Conservation (phyloP, 2,113 vertebrate genomes). For the Triplophysa tibetana region DNA sequence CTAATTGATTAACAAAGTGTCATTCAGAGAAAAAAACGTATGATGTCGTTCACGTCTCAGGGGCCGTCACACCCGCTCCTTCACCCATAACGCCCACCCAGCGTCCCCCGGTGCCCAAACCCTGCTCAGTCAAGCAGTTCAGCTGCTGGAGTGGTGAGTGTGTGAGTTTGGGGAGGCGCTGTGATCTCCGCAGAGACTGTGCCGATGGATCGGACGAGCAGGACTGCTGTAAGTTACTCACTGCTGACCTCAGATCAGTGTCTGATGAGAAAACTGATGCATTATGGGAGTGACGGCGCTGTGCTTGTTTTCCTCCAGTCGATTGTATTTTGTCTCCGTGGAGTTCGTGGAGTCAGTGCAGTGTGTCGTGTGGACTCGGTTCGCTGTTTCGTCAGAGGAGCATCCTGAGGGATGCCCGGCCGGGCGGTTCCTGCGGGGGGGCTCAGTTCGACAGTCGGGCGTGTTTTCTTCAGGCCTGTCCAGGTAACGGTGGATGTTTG, state of each 20-base stretch:
- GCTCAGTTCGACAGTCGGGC: slow-evolving; percentile 77
- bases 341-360: slow-evolving; percentile 86
- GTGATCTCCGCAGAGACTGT: slow-evolving; percentile 81
- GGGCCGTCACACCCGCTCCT: slow-evolving; percentile 40
- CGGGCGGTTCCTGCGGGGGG: slow-evolving; percentile 70
- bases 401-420: slow-evolving; percentile 70
- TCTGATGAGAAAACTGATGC: neutral
- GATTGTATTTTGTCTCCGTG: slow-evolving; percentile 81
- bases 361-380: slow-evolving; percentile 84
- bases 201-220: slow-evolving; percentile 81
- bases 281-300: neutral
- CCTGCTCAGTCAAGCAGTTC: slow-evolving; percentile 82
- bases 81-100: slow-evolving; percentile 46
- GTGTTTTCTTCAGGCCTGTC: slow-evolving; percentile 85
- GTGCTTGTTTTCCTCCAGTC: slow-evolving; percentile 62
- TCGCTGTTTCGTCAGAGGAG: slow-evolving; percentile 79
- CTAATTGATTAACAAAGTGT: neutral
- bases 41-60: slow-evolving; percentile 51
- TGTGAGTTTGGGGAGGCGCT: slow-evolving; percentile 71
- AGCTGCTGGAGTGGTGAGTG: slow-evolving; percentile 82
- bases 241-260: neutral
- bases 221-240: slow-evolving; percentile 74
- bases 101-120: slow-evolving; percentile 53
- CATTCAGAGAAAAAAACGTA: neutral
- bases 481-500: slow-evolving; percentile 68